These are phyloP conservation scores for Syndactyla subalaris DNA, from an alignment of 2,797 vertebrate species.

Conservation along the genomic window DNA sequence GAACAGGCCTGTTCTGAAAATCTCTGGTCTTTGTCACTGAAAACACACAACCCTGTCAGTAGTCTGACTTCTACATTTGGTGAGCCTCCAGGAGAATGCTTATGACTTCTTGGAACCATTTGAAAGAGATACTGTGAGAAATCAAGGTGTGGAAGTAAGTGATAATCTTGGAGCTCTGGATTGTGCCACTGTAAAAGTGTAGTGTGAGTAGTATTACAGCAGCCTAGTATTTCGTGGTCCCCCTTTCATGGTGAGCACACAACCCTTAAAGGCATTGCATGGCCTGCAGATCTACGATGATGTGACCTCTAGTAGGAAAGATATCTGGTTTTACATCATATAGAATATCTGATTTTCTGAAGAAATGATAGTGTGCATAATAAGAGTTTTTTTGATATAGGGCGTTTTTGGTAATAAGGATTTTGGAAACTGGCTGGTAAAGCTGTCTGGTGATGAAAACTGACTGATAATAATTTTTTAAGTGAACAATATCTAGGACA, in stretches of 20 bases:
- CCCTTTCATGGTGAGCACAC: not conserved
- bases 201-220: not conserved
- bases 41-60: not conserved
- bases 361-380: not conserved
- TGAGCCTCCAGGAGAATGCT: not conserved
- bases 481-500: not conserved
- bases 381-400: not conserved
- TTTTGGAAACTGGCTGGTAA: conserved; percentile 7
- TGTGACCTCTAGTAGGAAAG: not conserved
- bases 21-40: not conserved
- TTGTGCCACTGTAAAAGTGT: not conserved
- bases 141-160: not conserved
- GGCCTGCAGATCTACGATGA: not conserved
- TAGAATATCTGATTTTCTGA: not conserved
- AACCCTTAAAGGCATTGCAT: not conserved
- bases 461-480: not conserved
- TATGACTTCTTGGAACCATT: not conserved
- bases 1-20: not conserved
- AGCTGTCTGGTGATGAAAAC: not conserved
- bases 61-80: not conserved
- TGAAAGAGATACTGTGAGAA: not conserved
- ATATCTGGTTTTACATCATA: not conserved
- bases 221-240: not conserved
- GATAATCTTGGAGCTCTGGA: not conserved
- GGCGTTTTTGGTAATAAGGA: not conserved